Base-by-base conservation (phyloP, 2,888 invertebrate genomes). In the Oligia latruncula region DNA sequence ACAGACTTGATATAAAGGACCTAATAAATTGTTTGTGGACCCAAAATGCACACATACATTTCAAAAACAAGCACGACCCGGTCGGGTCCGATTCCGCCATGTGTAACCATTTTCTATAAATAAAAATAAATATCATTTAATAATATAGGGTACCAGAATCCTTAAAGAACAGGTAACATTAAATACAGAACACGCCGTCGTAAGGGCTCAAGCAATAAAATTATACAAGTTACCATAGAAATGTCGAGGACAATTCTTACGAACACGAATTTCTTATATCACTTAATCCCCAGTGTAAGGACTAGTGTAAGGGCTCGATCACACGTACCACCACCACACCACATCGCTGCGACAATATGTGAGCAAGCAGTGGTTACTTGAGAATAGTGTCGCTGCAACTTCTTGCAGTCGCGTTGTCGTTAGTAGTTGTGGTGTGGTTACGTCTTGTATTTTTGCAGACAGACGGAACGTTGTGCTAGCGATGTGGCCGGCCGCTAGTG, bases 171-270 rank as follows among this genome's bases (percentile, higher is more conserved):
- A 74, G 40, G 49, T 71, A 77, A 64, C 49, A 82, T 77, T 78
- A 17, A 55, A 23, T 70, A 40, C n/a, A 43, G 60, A 81, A 77
- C 46, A 11, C 2, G 40, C 67, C 15, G 15, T 73, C 79, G 35
- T 81, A 77, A n/a, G 81, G 71, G 13, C 49, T 78, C 71, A 49
- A 86, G 75, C 71, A 49, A 49, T 49, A 49, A 46, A 86, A 86
- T 86, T 86, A 80, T 64, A 72, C 23, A 60, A 66, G 81, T 65
- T 78, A 23, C 86, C 82, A 67, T 84, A 86, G 43, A 84, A 86
- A 86, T 86, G 86, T 80, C 9, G 55, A 76, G 35, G 75, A 66
- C 55, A 77, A 79, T 81, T 73, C 52, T 40, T 65, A 29, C 40
- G 8, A n/a, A 64, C 52, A 70, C 15, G 29, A 62, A 62, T 68